These are phyloP conservation scores for Borostomias antarcticus DNA, from an alignment of 2,797 vertebrate genomes.

Conservation along the genomic window DNA sequence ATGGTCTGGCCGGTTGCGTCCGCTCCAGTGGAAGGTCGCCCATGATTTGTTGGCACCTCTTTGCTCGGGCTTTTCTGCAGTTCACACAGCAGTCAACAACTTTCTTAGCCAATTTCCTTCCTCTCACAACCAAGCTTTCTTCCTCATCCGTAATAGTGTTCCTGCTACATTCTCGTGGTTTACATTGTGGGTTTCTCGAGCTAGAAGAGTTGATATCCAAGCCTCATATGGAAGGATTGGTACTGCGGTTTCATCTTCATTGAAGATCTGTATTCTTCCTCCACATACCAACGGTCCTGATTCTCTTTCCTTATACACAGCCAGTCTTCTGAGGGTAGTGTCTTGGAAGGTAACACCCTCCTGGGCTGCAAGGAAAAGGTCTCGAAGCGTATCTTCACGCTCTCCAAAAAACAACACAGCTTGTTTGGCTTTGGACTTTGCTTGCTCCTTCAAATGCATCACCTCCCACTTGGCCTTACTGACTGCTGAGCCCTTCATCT, in stretches of 20 bases:
- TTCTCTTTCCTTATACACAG: conserved; percentile 19
- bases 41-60: conserved; percentile 19
- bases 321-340: conserved; percentile 16
- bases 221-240: conserved; percentile 20
- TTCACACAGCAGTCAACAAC: conserved; percentile 17
- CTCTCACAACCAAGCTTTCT: conserved; percentile 24
- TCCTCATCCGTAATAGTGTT: conserved; percentile 17
- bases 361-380: conserved; percentile 17
- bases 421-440: conserved; percentile 1
- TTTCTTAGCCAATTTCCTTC: not conserved
- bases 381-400: conserved; percentile 16
- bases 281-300: conserved; percentile 25
- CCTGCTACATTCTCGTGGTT: conserved; percentile 23
- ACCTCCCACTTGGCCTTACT: conserved; percentile 18
- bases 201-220: conserved; percentile 25
- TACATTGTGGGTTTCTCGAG: conserved; percentile 10
- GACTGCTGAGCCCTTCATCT: too few species aligned
- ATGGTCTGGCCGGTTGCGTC: not conserved
- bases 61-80: conserved; percentile 10
- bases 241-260: conserved; percentile 20
- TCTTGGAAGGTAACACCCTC: conserved; percentile 3
- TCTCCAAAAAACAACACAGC: not conserved
- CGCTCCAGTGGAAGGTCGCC: conserved; percentile 4
- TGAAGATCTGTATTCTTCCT: conserved; percentile 25
- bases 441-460: not conserved